Conservation (phyloP, 2,113 vertebrate genomes). For the Rhea pennata region DNA sequence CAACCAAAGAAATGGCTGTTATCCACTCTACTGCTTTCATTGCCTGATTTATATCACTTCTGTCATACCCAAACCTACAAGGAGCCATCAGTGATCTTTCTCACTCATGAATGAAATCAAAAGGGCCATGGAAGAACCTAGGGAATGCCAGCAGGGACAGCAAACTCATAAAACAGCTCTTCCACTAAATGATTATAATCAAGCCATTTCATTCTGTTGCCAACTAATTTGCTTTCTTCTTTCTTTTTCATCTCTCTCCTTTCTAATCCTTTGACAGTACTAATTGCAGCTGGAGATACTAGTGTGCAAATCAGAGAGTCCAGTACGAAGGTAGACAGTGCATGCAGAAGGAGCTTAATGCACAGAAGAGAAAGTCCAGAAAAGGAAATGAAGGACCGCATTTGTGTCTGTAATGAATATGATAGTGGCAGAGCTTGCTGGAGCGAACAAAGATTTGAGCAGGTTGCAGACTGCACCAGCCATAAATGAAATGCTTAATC, state of each 20-base stretch:
- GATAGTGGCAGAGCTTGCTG: not conserved
- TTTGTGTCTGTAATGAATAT: not conserved
- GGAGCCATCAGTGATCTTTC: not conserved
- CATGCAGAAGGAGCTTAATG: not conserved
- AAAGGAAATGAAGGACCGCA: not conserved
- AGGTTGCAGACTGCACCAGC: not conserved
- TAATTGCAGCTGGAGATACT: not conserved
- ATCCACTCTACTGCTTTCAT: not conserved
- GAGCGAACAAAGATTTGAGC: not conserved
- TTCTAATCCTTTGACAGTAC: not conserved
- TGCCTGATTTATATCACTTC: not conserved
- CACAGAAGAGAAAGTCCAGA: not conserved
- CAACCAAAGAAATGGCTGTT: not conserved
- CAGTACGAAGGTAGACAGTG: not conserved
- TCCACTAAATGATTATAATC: not conserved
- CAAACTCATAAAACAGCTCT: not conserved
- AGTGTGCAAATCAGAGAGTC: rapidly evolving
- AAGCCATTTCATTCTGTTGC: not conserved
- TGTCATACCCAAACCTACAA: not conserved
- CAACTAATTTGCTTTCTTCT: not conserved
- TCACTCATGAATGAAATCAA: not conserved
- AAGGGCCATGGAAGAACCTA: not conserved
- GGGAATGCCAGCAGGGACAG: not conserved
- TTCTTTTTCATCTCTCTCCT: not conserved
- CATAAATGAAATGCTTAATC: not conserved